A percentile compares a stretch with the other conserved stretches of the same genome.
Conservation (phyloP, 2,888 invertebrate species). For the Cacoxenus indagator region DNA sequence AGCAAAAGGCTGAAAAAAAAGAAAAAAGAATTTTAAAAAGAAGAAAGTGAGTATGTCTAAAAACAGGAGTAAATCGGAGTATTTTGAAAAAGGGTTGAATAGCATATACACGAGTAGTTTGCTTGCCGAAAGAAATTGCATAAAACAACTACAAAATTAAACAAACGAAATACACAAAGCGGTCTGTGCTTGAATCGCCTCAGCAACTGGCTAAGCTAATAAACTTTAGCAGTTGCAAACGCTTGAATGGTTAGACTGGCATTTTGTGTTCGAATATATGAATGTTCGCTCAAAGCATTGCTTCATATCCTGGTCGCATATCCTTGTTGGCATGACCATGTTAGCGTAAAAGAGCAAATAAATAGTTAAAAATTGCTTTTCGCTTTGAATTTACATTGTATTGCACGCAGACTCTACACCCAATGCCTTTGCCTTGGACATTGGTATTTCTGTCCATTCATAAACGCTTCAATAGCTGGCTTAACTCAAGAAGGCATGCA, state of each 20-base stretch:
- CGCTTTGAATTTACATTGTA: background rate
- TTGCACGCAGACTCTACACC: background rate
- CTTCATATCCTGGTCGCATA: background rate
- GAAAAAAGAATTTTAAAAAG: slow-evolving; percentile 25
- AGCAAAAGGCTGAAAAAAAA: slow-evolving; percentile 3
- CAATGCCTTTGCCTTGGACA: slow-evolving; percentile 37
- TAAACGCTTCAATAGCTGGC: background rate
- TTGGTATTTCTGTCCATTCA: background rate
- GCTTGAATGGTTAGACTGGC: background rate
- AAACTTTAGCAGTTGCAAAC: background rate
- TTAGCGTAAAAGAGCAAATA: slow-evolving; percentile 61
- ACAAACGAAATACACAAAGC: slow-evolving; percentile 6
- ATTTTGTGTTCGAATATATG: background rate
- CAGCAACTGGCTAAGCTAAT: background rate
- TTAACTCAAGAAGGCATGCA: background rate
- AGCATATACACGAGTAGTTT: too few species aligned
- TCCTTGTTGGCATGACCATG: slow-evolving; percentile 25
- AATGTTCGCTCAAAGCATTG: background rate
- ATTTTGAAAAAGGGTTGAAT: too few species aligned
- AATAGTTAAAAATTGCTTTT: slow-evolving; percentile 44
- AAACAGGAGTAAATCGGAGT: too few species aligned
- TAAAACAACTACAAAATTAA: background rate
- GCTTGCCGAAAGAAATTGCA: slow-evolving; percentile 10
- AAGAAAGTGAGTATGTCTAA: background rate
- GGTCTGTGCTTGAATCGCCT: background rate